These are phyloP conservation scores for Drosophila meridionalis DNA, from an alignment of 2,888 invertebrate genomes.

Conservation along the genomic window DNA sequence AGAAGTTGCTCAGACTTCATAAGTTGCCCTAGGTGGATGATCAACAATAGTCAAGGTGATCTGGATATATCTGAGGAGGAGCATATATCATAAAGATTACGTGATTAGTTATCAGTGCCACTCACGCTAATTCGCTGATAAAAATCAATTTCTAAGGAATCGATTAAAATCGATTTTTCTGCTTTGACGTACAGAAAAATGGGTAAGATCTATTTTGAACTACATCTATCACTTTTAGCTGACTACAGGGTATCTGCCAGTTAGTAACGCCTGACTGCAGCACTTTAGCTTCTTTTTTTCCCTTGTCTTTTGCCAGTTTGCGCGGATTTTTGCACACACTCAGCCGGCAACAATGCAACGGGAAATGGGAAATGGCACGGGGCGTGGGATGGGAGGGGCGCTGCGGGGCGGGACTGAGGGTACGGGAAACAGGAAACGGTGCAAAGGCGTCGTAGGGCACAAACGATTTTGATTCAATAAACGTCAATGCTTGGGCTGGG, in stretches of 20 bases:
- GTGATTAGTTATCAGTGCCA: too few relatives aligned
- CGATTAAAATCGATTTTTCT: neutral
- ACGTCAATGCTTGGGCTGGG: constrained; percentile 66
- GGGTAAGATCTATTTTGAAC: neutral
- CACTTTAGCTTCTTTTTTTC: constrained; percentile 16
- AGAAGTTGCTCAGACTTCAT: neutral
- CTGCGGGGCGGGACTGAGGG: neutral
- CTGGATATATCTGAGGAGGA: too few relatives aligned
- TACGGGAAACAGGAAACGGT: constrained; percentile 28
- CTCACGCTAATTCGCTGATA: too few relatives aligned
- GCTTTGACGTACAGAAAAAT: neutral
- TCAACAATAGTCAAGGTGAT: too few relatives aligned
- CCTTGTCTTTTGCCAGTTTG: constrained; percentile 21
- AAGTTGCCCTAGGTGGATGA: neutral
- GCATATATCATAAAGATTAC: too few relatives aligned
- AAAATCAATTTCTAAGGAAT: neutral
- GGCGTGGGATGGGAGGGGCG: neutral
- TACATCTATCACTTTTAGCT: too few relatives aligned
- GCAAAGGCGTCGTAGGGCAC: constrained; percentile 45
- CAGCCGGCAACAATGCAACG: constrained; percentile 49
- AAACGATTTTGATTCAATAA: constrained; percentile 76
- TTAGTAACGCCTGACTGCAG: neutral
- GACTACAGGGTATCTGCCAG: neutral
- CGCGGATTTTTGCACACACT: constrained; percentile 50
- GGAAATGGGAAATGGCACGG: constrained; percentile 28